These are phyloP conservation scores for Argyrosomus japonicus DNA, from an alignment of 2,113 vertebrate genomes.

Conservation along the genomic window DNA sequence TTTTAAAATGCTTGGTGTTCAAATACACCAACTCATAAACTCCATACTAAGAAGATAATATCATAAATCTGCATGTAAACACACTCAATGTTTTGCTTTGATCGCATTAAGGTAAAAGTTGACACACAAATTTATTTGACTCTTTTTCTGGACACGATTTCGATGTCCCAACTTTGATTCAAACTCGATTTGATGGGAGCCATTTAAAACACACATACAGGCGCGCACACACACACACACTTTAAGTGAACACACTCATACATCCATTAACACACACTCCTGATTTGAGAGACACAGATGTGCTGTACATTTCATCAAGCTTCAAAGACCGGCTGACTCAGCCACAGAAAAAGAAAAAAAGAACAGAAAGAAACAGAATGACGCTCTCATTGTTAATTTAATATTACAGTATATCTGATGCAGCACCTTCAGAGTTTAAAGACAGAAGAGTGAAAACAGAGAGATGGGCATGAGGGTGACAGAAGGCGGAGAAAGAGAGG, in stretches of 20 bases:
- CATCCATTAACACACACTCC: constrained; percentile 38
- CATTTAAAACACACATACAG: constrained; percentile 1
- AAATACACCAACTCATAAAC: constrained; percentile 47
- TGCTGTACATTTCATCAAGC: constrained; percentile 68
- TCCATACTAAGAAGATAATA: constrained; percentile 46
- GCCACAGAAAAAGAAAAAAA: constrained; percentile 38
- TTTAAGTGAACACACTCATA: not conserved
- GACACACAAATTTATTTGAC: constrained; percentile 31
- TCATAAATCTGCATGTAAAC: constrained; percentile 62
- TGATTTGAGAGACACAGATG: constrained; percentile 62
- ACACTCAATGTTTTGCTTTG: constrained; percentile 52
- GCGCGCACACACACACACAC: not conserved
- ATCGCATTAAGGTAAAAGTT: constrained; percentile 44
- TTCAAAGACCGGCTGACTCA: constrained; percentile 46
- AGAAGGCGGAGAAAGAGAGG: not conserved
- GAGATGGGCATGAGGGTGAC: not conserved
- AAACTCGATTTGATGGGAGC: constrained; percentile 36
- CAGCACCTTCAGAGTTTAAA: constrained; percentile 82
- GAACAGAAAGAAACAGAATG: constrained; percentile 52
- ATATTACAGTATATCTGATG: constrained; percentile 80
- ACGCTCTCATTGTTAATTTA: constrained; percentile 55
- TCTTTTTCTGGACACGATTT: constrained; percentile 31
- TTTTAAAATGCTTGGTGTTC: constrained; percentile 42
- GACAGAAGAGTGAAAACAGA: constrained; percentile 43
- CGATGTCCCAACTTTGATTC: constrained; percentile 39